These are phyloP conservation scores for Lutjanus campechanus DNA, from an alignment of 2,797 vertebrate species.

Conservation along the genomic window DNA sequence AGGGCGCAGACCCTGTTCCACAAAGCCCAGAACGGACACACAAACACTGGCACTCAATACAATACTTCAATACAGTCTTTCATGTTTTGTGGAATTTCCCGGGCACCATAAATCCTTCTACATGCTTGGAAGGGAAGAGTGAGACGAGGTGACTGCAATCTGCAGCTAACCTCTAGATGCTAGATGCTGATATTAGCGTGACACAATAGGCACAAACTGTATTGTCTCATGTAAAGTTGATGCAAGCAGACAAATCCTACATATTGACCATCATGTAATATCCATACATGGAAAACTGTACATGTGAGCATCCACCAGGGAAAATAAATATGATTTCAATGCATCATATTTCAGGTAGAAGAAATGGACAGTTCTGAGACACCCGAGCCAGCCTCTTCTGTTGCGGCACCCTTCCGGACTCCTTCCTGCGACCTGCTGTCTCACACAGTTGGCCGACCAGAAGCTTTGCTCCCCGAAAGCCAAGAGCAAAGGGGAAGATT, in stretches of 20 bases:
- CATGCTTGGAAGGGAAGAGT: too few relatives aligned
- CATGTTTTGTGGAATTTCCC: too few relatives aligned
- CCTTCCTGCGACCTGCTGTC: constrained; percentile 84
- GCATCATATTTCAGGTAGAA: constrained; percentile 74
- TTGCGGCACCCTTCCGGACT: constrained; percentile 59
- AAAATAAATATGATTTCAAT: constrained; percentile 4
- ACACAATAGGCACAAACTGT: not conserved
- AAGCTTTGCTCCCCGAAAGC: constrained; percentile 73
- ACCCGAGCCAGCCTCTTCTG: constrained; percentile 67
- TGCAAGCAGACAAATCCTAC: too few relatives aligned
- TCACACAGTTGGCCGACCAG: constrained; percentile 64
- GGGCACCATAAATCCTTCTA: too few relatives aligned
- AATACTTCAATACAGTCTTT: too few relatives aligned
- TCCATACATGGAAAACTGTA: not conserved
- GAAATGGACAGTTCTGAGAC: constrained; percentile 86
- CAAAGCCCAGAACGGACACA: too few relatives aligned
- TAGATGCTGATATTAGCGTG: not conserved
- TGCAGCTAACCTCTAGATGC: too few relatives aligned
- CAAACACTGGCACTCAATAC: too few relatives aligned
- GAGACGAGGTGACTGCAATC: too few relatives aligned
- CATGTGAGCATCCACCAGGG: not conserved
- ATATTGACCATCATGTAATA: not conserved
- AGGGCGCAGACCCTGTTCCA: too few relatives aligned
- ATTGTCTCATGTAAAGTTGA: not conserved
- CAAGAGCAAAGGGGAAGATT: constrained; percentile 84